A percentile compares a stretch with the other conserved stretches of the same genome.
phyloP scores from a whole-genome alignment of 2,888 invertebrate species.

The Halictus ligatus region DNA sequence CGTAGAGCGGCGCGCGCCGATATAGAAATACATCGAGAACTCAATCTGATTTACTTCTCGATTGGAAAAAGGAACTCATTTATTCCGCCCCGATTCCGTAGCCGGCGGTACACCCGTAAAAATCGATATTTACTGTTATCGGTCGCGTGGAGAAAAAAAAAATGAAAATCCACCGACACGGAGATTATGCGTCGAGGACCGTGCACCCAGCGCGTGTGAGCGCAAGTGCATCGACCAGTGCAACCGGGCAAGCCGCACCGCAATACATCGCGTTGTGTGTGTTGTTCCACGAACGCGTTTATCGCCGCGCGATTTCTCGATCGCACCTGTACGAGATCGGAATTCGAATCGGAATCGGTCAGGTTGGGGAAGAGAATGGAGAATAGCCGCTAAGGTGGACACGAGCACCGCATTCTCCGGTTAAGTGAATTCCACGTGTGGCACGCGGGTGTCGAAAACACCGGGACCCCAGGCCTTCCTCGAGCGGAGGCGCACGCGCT shows the following conservation, averaged over 20 bases:
- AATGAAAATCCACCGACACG: not conserved
- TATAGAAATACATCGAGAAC: conserved; percentile 45
- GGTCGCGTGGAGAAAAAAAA: not conserved
- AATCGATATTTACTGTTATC: conserved; percentile 40
- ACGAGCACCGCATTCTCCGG: conserved; percentile 79
- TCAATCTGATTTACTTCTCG: conserved; percentile 48
- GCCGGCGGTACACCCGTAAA: conserved; percentile 31
- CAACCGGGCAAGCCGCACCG: not conserved
- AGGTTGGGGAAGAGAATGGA: conserved; percentile 54
- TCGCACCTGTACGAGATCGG: conserved; percentile 69
- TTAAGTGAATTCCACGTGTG: conserved; percentile 82
- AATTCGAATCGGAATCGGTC: conserved; percentile 63
- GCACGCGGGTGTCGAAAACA: conserved; percentile 76
- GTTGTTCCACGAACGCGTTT: conserved; percentile 14
- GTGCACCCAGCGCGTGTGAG: not conserved
- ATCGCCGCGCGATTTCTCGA: conserved; percentile 55
- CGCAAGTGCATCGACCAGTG: not conserved
- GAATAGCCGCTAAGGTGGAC: conserved; percentile 50
- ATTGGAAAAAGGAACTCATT: conserved; percentile 61
- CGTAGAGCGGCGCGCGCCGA: not conserved
- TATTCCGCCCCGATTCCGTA: conserved; percentile 67
- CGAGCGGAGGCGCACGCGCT: conserved; percentile 23
- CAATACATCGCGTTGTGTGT: not conserved
- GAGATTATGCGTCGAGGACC: conserved; percentile 26
- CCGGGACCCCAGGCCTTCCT: conserved; percentile 1